These are phyloP conservation scores for Saccostrea glomerata DNA, from an alignment of 1,140 invertebrate genomes.

Conservation along the genomic window DNA sequence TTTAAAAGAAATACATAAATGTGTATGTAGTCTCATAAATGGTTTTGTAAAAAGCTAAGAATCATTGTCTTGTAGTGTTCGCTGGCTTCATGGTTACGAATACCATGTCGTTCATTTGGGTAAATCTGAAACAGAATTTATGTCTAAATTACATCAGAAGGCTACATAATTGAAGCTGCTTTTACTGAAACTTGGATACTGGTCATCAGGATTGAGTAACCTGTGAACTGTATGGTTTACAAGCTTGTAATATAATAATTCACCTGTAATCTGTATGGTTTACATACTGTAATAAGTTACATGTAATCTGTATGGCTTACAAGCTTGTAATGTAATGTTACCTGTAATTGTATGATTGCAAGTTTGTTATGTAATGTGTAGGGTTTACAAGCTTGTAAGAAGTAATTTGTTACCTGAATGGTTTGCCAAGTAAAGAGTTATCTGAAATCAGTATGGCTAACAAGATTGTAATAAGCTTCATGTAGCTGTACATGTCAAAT, in stretches of 20 bases:
- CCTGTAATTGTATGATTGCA: no score
- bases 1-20: no score
- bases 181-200: neutral
- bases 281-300: neutral
- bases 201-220: neutral
- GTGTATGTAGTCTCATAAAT: conserved; percentile 1
- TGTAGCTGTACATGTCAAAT: neutral
- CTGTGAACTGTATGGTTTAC: conserved; percentile 12
- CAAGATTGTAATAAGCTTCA: neutral
- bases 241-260: neutral
- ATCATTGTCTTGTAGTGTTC: conserved; percentile 97
- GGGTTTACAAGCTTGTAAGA: neutral
- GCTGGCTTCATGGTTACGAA: conserved; percentile 93
- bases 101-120: conserved; percentile 95
- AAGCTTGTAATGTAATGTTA: neutral
- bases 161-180: neutral
- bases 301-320: neutral
- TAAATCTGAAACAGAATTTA: conserved; percentile 84
- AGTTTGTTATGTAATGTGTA: conserved; percentile 15
- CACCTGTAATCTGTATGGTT: neutral
- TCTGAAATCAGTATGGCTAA: neutral
- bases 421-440: neutral
- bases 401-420: neutral
- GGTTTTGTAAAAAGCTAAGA: conserved; percentile 91
- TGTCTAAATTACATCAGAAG: no score